A percentile compares a stretch with the other conserved stretches of the same genome.
phyloP scores from a whole-genome alignment of 2,888 invertebrate species.

The Stenichneumon culpator region DNA sequence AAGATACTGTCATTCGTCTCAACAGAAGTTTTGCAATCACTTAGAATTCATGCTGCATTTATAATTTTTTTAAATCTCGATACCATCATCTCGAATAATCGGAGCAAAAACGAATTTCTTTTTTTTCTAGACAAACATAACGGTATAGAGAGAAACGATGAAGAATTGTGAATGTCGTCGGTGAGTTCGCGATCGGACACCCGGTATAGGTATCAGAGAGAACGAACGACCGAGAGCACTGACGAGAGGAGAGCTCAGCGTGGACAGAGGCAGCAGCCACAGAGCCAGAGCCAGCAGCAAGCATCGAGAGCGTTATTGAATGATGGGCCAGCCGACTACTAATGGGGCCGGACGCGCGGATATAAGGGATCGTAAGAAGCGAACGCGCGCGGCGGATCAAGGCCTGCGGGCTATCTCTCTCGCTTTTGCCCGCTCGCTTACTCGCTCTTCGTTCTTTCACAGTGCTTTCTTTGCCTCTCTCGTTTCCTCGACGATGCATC shows the following conservation, averaged over 20 bases:
- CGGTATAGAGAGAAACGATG: slow-evolving; percentile 14
- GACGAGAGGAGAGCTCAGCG: slow-evolving; percentile 70
- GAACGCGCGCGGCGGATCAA: slow-evolving; percentile 78
- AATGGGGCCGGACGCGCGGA: slow-evolving; percentile 84
- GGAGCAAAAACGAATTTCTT: slow-evolving; percentile 9
- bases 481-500: slow-evolving; percentile 47
- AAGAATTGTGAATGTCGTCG: slow-evolving; percentile 18
- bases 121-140: slow-evolving; percentile 20
- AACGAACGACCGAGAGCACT: slow-evolving; percentile 52
- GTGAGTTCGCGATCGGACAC: slow-evolving; percentile 61
- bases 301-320: slow-evolving; percentile 84
- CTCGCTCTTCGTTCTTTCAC: slow-evolving; percentile 35
- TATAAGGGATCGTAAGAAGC: slow-evolving; percentile 81
- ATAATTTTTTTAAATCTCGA: not conserved
- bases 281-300: slow-evolving; percentile 61
- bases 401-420: slow-evolving; percentile 74
- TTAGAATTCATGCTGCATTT: not conserved
- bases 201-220: slow-evolving; percentile 69
- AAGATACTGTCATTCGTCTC: not conserved
- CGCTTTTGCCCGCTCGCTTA: slow-evolving; percentile 57
- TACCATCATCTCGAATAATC: slow-evolving; percentile 9
- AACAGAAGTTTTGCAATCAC: not conserved
- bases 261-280: slow-evolving; percentile 60
- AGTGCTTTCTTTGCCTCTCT: slow-evolving; percentile 50
- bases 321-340: slow-evolving; percentile 84